phyloP scores from a whole-genome alignment of 2,113 vertebrate genomes.

The Entomyzon cyanotis region DNA sequence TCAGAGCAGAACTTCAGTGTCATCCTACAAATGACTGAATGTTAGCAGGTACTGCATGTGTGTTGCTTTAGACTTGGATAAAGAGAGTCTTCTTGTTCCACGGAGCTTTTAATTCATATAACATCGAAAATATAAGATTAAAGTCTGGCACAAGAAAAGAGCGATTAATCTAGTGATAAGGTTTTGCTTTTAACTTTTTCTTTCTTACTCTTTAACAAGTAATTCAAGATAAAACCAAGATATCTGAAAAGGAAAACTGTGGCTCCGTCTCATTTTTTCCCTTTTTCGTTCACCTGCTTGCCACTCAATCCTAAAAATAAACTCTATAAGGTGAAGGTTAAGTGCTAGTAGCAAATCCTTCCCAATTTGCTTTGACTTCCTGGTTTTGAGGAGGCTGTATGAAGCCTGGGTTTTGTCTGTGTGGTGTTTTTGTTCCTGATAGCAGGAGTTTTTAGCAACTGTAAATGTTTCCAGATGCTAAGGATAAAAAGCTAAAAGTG shows the following conservation, averaged over 20 bases:
- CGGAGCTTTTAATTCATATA: background rate
- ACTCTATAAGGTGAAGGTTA: background rate
- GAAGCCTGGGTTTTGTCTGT: background rate
- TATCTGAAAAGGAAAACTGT: background rate
- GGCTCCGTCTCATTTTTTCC: background rate
- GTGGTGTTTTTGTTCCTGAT: background rate
- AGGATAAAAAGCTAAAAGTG: conserved; percentile 19
- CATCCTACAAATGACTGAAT: background rate
- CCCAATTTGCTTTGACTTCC: background rate
- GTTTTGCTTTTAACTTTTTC: background rate
- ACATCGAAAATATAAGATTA: background rate
- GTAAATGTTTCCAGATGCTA: conserved; percentile 14
- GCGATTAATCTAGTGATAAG: background rate
- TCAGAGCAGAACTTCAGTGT: background rate
- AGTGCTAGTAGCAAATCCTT: conserved; percentile 23
- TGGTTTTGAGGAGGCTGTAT: background rate
- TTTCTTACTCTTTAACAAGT: background rate
- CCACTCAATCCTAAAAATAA: conserved; percentile 1
- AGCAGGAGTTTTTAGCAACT: background rate
- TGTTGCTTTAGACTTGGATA: background rate
- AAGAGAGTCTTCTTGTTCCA: background rate
- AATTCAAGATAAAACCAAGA: background rate
- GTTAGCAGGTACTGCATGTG: background rate
- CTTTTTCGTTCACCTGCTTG: background rate
- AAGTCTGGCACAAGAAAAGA: background rate